Base-by-base conservation (phyloP, 2,888 invertebrate species). In the Cylloceria caligata region DNA sequence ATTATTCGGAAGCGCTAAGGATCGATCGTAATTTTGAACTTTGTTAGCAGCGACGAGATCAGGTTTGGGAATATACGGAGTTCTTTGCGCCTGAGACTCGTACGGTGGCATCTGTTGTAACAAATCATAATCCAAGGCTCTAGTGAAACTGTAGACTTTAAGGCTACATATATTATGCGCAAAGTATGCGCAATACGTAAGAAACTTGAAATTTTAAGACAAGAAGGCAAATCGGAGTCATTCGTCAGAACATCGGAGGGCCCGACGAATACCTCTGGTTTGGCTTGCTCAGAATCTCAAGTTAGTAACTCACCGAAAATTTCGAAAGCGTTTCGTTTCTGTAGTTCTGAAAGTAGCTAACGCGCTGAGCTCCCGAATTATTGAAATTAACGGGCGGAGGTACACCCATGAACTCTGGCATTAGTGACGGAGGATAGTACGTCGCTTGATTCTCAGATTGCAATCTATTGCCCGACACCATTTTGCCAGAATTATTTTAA, bases 321-420 rank as follows among this genome's bases (percentile, higher is more conserved):
- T 92, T 91, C 11, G 93, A 93, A 64, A 93, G 85, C 39, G 89
- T 89, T 82, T 93, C 93, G 86, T 93, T 93, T 80, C 93, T 88
- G 81, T 93, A 93, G 64, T 92, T 91, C 75, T 93, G 93, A 83
- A 93, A 94, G 87, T 93, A 93, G 60, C 83, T 89, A 6, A 89
- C 75, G 42, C 57, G 72, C 60, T 39, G 75, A 74, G 86, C 87
- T 5, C 88, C 89, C 3, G 87, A 87, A n/a, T 89, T 88, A 49
- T 89, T 90, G 57, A 84, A 87, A 83, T 91, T 92, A 6, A 89
- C 85, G 3, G 93, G 93, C 2, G 93, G 91, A 77, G 89, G 88
- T 7, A 93, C 90, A 7, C 92, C 93, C 91, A 91, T 92, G 80
- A 91, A 93, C 0, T 87, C 88, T 0, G 91, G 89, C 81, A 64